Evolutionary conservation across 2,113 vertebrate genomes (phyloP), one percentile per base, ranked within the genome.

Genomic region (Alethe castanea): DNA sequence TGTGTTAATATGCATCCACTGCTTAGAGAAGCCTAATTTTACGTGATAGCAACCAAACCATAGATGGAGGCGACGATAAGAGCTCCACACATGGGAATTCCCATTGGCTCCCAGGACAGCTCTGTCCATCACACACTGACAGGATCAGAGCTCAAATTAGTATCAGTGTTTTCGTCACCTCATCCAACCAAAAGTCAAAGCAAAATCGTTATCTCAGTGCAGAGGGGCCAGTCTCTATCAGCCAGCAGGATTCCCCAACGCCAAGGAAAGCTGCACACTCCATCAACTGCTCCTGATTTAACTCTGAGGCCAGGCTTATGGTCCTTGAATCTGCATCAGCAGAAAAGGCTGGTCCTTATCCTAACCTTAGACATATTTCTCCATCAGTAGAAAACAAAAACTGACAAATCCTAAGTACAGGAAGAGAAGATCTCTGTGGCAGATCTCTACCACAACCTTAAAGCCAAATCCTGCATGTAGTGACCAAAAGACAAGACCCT

Each of bases 181-280:
- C 79, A 86, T 13, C 86, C 88, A 70, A 70, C 14, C 79, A 56
- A 42, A 95, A 94, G 74, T 57, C 93, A 88, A 86, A 90, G 70
- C 71, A 71, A 54, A 78, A 48, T 31, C 57, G 7, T n/a, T 29
- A 73, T 59, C 78, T 69, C n/a, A 13, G 61, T 13, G 61, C 54
- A 29, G 48, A 82, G 54, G 3, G 47, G 87, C 45, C 83, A 45
- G 14, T 23, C 29, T 29, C 44, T 26, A 19, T 9, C n/a, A 81
- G 89, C 25, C 77, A 81, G n/a, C 77, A 87, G 31, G 53, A 52
- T 50, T 90, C 66, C 62, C 76, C 64, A 77, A 19, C 0, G 15
- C 47, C 7, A 4, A 38, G 44, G 36, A 54, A 18, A 77, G 45
- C 5, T 57, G n/a, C 84, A 44, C 19, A 8, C 40, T 56, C 70